Percentiles rank a stretch among this genome's conserved stretches.
Conservation (phyloP, 2,888 invertebrate genomes). For the Cataglyphis rosenhaueri region DNA sequence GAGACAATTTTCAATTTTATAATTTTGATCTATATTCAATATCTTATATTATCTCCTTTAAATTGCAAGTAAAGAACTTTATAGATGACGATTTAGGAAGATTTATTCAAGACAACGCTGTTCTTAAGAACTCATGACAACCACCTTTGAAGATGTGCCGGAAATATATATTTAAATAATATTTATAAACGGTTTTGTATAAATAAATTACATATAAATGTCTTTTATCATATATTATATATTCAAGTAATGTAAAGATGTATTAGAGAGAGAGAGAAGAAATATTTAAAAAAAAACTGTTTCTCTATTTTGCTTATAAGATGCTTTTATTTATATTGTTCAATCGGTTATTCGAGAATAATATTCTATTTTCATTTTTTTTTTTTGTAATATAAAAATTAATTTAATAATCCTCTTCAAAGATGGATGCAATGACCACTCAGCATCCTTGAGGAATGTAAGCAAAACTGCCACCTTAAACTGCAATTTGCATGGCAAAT, state of each 20-base stretch:
- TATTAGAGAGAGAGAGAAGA: background rate
- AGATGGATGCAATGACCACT: constrained; percentile 24
- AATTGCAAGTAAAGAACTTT: background rate
- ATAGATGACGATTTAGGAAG: background rate
- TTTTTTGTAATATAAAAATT: background rate
- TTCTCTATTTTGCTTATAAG: background rate
- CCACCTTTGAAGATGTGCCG: constrained; percentile 19
- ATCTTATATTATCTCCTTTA: constrained; percentile 19
- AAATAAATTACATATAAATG: background rate
- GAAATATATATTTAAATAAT: background rate
- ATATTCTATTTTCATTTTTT: background rate
- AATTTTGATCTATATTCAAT: constrained; percentile 2
- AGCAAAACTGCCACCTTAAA: constrained; percentile 53
- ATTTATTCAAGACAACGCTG: constrained; percentile 42
- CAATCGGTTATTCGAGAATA: background rate
- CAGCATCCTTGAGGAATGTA: constrained; percentile 20
- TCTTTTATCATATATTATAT: background rate
- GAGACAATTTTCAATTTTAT: background rate
- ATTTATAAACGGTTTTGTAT: background rate
- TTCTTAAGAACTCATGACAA: constrained; percentile 20
- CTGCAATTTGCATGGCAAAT: constrained; percentile 10
- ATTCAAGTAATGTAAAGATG: background rate
- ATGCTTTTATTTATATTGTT: constrained; percentile 1
- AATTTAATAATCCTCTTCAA: background rate
- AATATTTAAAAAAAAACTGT: background rate